A percentile compares a stretch with the other conserved stretches of the same genome.
phyloP scores from a whole-genome alignment of 2,113 vertebrate species.

The Bothrops jararaca region DNA sequence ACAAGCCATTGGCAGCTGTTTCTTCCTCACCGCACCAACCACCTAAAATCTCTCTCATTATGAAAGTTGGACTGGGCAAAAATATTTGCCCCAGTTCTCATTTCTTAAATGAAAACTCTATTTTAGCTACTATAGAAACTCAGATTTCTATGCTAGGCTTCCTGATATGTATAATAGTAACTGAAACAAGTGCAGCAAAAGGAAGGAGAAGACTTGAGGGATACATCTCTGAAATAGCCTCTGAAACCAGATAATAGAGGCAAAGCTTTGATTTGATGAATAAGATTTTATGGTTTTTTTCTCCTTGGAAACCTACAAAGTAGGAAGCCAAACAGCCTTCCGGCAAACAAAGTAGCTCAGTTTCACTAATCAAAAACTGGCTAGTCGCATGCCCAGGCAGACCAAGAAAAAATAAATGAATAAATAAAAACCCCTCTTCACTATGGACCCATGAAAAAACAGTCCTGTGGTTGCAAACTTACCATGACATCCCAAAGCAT shows the following conservation, averaged over 20 bases:
- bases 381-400: neutral
- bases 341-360: neutral
- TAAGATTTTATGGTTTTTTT: neutral
- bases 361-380: neutral
- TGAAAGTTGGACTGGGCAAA: constrained; percentile 49
- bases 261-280: neutral
- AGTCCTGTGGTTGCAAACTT: neutral
- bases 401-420: neutral
- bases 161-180: neutral
- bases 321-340: neutral
- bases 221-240: neutral
- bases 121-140: constrained; percentile 44
- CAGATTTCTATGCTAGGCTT: constrained; percentile 25
- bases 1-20: constrained; percentile 58
- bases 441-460: neutral
- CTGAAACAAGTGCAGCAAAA: neutral
- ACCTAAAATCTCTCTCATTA: constrained; percentile 60
- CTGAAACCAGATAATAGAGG: neutral
- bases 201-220: neutral
- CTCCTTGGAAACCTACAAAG: neutral
- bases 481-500: neutral
- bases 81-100: constrained; percentile 51
- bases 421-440: neutral
- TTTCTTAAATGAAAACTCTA: constrained; percentile 60
- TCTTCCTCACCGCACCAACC: constrained; percentile 49